Evolutionary conservation across 1,140 invertebrate species (phyloP).

Genomic region (Limonius californicus): DNA sequence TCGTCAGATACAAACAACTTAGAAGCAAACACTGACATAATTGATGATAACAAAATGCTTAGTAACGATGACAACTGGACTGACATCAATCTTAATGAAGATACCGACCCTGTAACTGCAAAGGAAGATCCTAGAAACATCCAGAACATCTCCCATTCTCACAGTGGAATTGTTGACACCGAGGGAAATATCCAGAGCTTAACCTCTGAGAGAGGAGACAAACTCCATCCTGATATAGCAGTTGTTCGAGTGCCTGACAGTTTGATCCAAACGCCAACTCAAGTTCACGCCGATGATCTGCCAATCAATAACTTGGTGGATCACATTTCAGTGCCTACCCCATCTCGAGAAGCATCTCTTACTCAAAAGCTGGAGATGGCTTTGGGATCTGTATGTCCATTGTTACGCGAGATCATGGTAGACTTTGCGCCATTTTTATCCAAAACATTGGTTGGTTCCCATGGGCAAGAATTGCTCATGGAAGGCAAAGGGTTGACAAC

Average conservation of each 20-base stretch:
- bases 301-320: slow-evolving; percentile 65
- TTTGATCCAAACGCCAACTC: slow-evolving; percentile 48
- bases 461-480: slow-evolving; percentile 97
- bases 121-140: slow-evolving; percentile 63
- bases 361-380: slow-evolving; percentile 95
- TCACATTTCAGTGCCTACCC: slow-evolving; percentile 69
- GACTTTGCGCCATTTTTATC: slow-evolving; percentile 98
- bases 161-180: slow-evolving; percentile 42
- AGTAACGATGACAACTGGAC: slow-evolving; percentile 83
- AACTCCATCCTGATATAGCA: slow-evolving; percentile 67
- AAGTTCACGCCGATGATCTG: slow-evolving; percentile 63
- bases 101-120: slow-evolving; percentile 59
- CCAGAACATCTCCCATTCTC: slow-evolving; percentile 52
- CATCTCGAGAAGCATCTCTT: slow-evolving; percentile 79
- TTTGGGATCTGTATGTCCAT: slow-evolving; percentile 90
- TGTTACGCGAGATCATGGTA: slow-evolving; percentile 96
- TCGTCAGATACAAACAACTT: slow-evolving; percentile 64
- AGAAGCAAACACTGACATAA: slow-evolving; percentile 58
- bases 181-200: slow-evolving; percentile 50
- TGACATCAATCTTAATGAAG: slow-evolving; percentile 86
- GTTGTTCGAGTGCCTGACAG: slow-evolving; percentile 65
- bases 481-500: slow-evolving; percentile 95
- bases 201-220: slow-evolving; percentile 61
- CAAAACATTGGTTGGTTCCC: slow-evolving; percentile 96
- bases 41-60: slow-evolving; percentile 62